Percentiles rank a stretch among this genome's conserved stretches.
Evolutionary conservation across 2,888 invertebrate genomes (phyloP).

Genomic region (Limnephilus lunatus): DNA sequence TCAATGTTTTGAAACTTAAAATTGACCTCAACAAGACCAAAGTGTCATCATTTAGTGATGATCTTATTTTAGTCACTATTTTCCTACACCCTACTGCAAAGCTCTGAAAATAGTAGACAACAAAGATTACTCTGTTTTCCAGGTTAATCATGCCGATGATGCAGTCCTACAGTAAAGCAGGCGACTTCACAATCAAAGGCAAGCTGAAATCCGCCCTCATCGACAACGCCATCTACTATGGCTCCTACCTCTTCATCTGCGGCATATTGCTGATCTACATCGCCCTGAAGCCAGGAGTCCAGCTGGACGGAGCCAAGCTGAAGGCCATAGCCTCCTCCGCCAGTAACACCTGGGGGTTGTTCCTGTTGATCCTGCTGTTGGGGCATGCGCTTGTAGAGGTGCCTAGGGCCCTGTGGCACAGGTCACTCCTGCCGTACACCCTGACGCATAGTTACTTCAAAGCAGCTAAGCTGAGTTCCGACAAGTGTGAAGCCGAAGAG

Average conservation of each 20-base stretch:
- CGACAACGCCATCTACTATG: conserved; percentile 98
- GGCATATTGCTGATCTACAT: conserved; percentile 96
- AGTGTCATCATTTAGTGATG: too few species aligned
- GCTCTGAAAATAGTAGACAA: conserved; percentile 44
- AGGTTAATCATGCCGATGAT: conserved; percentile 98
- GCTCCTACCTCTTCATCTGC: conserved; percentile 96
- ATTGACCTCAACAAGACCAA: too few species aligned
- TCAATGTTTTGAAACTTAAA: too few species aligned
- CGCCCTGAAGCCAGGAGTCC: conserved; percentile 91
- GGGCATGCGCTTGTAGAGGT: conserved; percentile 98
- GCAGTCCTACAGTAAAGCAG: conserved; percentile 99
- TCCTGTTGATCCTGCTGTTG: conserved; percentile 93
- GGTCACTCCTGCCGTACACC: conserved; percentile 90
- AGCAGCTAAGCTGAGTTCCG: conserved; percentile 94
- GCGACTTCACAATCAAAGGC: conserved; percentile 96
- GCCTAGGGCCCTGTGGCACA: conserved; percentile 93
- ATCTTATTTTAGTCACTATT: too few species aligned
- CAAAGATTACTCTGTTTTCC: conserved; percentile 68
- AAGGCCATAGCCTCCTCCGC: conserved; percentile 98
- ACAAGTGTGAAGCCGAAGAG: conserved; percentile 98
- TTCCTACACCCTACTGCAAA: neutral
- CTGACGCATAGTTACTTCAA: conserved; percentile 94
- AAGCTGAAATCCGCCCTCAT: conserved; percentile 96
- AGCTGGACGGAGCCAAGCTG: conserved; percentile 93
- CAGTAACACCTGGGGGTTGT: conserved; percentile 99